Conservation (phyloP, 2,797 vertebrate genomes). For the Lagorchestes hirsutus region DNA sequence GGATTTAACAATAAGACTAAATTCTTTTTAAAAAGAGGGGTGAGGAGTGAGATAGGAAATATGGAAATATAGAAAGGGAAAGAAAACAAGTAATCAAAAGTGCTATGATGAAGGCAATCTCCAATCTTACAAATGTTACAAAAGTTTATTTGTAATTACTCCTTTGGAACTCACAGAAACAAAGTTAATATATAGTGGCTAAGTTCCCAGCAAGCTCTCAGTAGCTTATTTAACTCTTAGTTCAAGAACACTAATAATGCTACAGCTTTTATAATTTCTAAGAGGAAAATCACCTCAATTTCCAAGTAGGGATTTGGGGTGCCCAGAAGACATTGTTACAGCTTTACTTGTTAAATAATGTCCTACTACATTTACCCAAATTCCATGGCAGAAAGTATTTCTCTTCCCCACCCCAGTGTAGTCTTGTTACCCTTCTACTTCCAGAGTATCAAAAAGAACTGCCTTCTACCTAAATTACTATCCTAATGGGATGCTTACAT, state of each 20-base stretch:
- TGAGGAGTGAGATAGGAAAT: background rate
- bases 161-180: constrained; percentile 20
- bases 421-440: background rate
- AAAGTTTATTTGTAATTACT: constrained; percentile 51
- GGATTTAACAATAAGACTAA: background rate
- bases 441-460: constrained; percentile 4
- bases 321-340: background rate
- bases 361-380: constrained; percentile 26
- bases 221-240: constrained; percentile 26
- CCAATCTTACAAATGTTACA: constrained; percentile 37
- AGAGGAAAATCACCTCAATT: background rate
- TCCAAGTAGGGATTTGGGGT: constrained; percentile 4
- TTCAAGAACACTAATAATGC: background rate
- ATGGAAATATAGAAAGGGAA: background rate
- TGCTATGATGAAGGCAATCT: constrained; percentile 1
- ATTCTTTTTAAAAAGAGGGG: background rate
- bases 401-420: background rate
- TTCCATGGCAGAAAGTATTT: background rate
- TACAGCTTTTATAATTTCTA: constrained; percentile 33
- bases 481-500: background rate
- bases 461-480: background rate
- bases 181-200: constrained; percentile 7
- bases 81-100: constrained; percentile 20
- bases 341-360: background rate
- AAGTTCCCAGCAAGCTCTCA: constrained; percentile 24